Evolutionary conservation across 2,113 vertebrate genomes (phyloP).

Genomic region (Raja brachyura): DNA sequence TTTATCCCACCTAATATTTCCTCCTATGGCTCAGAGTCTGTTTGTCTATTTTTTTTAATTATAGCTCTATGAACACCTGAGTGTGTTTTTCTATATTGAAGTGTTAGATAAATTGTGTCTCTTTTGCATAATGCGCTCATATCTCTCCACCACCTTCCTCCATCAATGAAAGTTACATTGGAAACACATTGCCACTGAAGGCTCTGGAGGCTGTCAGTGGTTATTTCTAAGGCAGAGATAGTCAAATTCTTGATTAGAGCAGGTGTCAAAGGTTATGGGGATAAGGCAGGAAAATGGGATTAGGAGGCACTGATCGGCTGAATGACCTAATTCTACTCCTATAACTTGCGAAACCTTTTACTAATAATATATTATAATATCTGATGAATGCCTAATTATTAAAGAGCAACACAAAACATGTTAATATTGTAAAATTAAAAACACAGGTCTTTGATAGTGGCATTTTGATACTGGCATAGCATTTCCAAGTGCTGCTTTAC

Average conservation of each 20-base stretch:
- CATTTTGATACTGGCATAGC: conserved; percentile 27
- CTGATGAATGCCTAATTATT: neutral
- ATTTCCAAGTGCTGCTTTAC: neutral
- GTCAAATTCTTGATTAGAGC: no score
- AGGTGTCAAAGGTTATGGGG: no score
- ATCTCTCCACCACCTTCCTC: neutral
- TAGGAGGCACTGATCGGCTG: no score
- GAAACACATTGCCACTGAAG: no score
- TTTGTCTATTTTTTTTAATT: neutral
- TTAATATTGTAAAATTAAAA: neutral
- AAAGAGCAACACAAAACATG: neutral
- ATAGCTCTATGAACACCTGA: neutral
- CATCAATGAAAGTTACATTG: neutral
- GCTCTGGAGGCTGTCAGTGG: no score
- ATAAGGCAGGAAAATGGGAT: no score
- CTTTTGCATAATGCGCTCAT: neutral
- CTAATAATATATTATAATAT: neutral
- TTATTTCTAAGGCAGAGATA: no score
- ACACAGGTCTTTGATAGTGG: neutral
- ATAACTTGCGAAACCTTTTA: no score
- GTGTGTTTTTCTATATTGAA: neutral
- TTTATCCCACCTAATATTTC: neutral
- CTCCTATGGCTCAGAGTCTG: neutral
- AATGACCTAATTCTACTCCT: no score
- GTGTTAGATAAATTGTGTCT: neutral